Conservation (phyloP, 2,113 vertebrate genomes). For the Atherinomorus stipes region DNA sequence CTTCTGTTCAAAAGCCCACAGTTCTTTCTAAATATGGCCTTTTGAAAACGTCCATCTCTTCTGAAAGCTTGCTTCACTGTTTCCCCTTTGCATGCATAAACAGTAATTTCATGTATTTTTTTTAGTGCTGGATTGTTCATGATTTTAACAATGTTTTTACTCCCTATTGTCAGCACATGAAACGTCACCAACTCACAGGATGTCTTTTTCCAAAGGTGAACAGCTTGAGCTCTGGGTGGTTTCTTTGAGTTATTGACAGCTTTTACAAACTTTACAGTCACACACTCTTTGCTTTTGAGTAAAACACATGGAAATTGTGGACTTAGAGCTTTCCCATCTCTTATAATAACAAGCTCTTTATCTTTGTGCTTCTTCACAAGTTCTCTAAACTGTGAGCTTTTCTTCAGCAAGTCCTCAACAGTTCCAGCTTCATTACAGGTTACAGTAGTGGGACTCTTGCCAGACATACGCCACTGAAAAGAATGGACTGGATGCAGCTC, state of each 20-base stretch:
- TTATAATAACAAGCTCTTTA: slow-evolving; percentile 52
- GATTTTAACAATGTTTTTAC: slow-evolving; percentile 3
- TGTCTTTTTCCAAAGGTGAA: not conserved
- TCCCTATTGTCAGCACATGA: slow-evolving; percentile 27
- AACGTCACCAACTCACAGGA: slow-evolving; percentile 9
- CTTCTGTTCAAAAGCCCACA: accelerated
- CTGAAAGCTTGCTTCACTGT: slow-evolving; percentile 48
- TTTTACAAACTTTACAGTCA: slow-evolving; percentile 32
- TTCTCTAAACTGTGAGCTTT: not conserved
- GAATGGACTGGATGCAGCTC: slow-evolving; percentile 18
- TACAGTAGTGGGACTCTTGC: accelerated
- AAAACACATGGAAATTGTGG: slow-evolving; percentile 49
- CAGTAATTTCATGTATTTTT: not conserved
- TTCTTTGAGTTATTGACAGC: accelerated
- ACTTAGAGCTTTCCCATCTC: slow-evolving; percentile 23
- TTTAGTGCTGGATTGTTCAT: slow-evolving; percentile 9
- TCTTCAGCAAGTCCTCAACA: slow-evolving; percentile 25
- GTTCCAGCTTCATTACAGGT: slow-evolving; percentile 33
- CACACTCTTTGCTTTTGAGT: not conserved
- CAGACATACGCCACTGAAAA: not conserved
- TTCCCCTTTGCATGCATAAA: slow-evolving; percentile 47
- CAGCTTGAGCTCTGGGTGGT: accelerated
- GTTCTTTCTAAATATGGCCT: not conserved
- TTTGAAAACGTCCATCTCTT: slow-evolving; percentile 47
- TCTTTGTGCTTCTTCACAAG: not conserved